Evolutionary conservation across 2,888 invertebrate genomes (phyloP).

Genomic region (Eulithis prunata): DNA sequence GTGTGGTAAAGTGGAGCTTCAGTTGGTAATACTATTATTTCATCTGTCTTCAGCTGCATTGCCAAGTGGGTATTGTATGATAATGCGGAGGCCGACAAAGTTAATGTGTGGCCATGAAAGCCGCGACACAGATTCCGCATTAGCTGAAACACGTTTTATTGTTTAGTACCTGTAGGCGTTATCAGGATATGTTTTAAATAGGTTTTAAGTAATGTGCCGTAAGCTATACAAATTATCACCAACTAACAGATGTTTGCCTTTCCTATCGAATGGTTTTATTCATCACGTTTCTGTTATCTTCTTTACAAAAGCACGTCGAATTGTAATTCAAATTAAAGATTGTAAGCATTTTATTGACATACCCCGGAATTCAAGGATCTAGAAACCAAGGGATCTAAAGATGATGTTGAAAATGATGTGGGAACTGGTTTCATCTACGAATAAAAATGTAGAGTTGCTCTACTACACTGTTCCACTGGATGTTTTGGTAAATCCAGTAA

Average conservation of each 20-base stretch:
- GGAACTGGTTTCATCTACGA: too few species aligned
- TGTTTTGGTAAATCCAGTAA: too few species aligned
- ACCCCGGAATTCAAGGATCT: too few species aligned
- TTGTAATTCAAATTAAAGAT: too few species aligned
- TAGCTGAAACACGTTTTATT: constrained; percentile 36
- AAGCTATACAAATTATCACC: background rate
- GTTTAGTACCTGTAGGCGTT: constrained; percentile 22
- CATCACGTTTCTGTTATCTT: too few species aligned
- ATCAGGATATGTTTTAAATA: constrained; percentile 24
- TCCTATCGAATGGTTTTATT: background rate
- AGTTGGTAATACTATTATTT: constrained; percentile 20
- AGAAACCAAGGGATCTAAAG: too few species aligned
- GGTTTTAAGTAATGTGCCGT: constrained; percentile 8
- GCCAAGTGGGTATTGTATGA: constrained; percentile 82
- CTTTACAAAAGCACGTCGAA: too few species aligned
- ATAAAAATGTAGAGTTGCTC: too few species aligned
- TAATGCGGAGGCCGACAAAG: constrained; percentile 79
- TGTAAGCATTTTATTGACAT: too few species aligned
- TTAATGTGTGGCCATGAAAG: constrained; percentile 66
- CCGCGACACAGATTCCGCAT: constrained; percentile 49
- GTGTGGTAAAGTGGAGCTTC: constrained; percentile 12
- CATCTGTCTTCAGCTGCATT: constrained; percentile 76
- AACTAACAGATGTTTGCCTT: background rate
- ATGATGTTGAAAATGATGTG: too few species aligned
- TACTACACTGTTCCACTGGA: too few species aligned